Base-by-base conservation (phyloP, 2,888 invertebrate genomes). In the Leptura quadrifasciata region DNA sequence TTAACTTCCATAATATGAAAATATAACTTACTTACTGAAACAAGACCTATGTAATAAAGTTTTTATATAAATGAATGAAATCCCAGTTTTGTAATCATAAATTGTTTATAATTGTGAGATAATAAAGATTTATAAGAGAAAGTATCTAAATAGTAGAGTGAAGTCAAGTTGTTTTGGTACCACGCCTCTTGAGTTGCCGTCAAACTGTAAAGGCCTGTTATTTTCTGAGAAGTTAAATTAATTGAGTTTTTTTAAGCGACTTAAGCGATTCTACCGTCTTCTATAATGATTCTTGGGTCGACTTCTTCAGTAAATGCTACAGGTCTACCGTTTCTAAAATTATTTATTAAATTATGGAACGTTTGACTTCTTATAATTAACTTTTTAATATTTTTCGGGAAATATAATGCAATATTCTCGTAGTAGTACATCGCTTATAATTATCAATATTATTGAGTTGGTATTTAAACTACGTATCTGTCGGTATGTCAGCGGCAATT, bases 211-310 rank as follows among this genome's bases (percentile, higher is more conserved):
- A 57, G 86, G 86, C 88, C 88, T 88, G 87, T 88, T 89, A 88
- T 88, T 88, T 88, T 88, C 88, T 84, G 81, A 84, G 86, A 85
- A 87, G 86, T 86, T 87, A 88, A 87, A 88, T 88, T 88, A 88
- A 88, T 88, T 88, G 87, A 87, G 86, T 88, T 83, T 80, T 80
- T 81, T 65, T 9, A 65, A 47, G 8, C 18, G 21, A 58, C 39
- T 21, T 55, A 65, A 57, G 73, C 65, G 60, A 57, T 84, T 85
- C 83, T 82, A 81, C 81, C 82, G 80, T 75, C 84, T 78, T 82
- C 82, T 80, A 84, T 87, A 86, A 87, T 86, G 86, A 85, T 84
- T 84, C 83, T 77, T 75, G 76, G 79, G 82, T 71, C 83, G 80
- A 86, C 87, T 87, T 83, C 86, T 87, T 86, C 86, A 86, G 87